These are phyloP conservation scores for Labroides dimidiatus DNA, from an alignment of 2,797 vertebrate genomes.

Conservation along the genomic window DNA sequence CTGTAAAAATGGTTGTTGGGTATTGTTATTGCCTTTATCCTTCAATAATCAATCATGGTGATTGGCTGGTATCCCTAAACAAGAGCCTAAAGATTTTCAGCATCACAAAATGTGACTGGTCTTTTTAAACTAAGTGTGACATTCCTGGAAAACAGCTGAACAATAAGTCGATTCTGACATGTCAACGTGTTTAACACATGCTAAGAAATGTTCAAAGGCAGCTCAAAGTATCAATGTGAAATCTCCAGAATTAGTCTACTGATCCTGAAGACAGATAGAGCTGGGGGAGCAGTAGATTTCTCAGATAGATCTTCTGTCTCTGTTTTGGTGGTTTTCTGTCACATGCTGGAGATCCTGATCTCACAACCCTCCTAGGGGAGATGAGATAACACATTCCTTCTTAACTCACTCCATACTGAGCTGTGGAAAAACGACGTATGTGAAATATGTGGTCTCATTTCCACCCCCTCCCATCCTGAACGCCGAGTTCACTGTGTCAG, in stretches of 20 bases:
- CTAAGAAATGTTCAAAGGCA: not conserved
- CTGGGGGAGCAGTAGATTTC: not conserved
- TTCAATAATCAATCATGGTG: not conserved
- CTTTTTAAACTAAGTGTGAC: not conserved
- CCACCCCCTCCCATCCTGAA: slow-evolving; percentile 11
- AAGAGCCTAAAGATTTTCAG: not conserved
- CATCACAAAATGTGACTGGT: not conserved
- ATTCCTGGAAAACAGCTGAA: not conserved
- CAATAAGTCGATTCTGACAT: not conserved
- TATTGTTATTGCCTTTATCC: not conserved
- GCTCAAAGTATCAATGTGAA: too few relatives aligned
- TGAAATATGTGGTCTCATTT: slow-evolving; percentile 15
- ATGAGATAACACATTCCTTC: slow-evolving; percentile 72
- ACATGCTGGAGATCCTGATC: slow-evolving; percentile 36
- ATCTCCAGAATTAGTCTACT: not conserved
- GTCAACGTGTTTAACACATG: not conserved
- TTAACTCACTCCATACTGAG: slow-evolving; percentile 30
- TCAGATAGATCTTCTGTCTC: not conserved
- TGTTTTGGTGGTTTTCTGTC: slow-evolving; percentile 8
- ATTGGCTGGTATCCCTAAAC: too few relatives aligned
- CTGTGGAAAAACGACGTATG: slow-evolving; percentile 26
- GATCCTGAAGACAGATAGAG: not conserved
- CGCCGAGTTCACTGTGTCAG: slow-evolving; percentile 4
- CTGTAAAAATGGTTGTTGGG: not conserved
- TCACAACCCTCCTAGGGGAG: slow-evolving; percentile 29